Percentiles rank a stretch among this genome's conserved stretches.
phyloP scores from a whole-genome alignment of 2,797 vertebrate genomes.

The Falco biarmicus region DNA sequence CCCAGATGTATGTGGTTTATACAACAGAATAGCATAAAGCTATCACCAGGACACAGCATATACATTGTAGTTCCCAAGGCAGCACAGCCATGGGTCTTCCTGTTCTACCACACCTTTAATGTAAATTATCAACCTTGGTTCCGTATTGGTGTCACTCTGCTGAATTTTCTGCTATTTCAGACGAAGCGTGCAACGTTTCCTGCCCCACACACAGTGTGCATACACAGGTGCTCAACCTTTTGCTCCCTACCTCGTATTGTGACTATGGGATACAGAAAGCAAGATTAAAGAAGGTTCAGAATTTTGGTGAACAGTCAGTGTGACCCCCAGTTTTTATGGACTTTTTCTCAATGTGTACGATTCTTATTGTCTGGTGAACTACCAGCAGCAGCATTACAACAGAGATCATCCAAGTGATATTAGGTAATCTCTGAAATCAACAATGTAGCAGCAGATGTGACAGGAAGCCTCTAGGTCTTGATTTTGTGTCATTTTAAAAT shows the following conservation, averaged over 20 bases:
- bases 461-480: conserved; percentile 5
- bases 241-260: rapidly evolving
- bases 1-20: background rate
- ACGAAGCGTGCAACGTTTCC: background rate
- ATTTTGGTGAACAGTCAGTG: background rate
- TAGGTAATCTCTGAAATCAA: background rate
- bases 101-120: background rate
- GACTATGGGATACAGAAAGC: background rate
- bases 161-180: background rate
- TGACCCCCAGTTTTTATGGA: background rate
- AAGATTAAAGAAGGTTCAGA: background rate
- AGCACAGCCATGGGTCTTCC: background rate
- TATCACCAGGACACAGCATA: background rate
- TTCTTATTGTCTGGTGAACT: background rate
- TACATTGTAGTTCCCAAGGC: background rate
- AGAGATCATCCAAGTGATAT: background rate
- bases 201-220: background rate
- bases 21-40: background rate
- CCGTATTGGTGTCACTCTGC: background rate
- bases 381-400: background rate
- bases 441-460: background rate
- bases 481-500: background rate
- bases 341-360: background rate
- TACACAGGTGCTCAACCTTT: background rate
- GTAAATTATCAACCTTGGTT: background rate